Conservation (phyloP, 2,888 invertebrate species). For the Callimorpha dominula region DNA sequence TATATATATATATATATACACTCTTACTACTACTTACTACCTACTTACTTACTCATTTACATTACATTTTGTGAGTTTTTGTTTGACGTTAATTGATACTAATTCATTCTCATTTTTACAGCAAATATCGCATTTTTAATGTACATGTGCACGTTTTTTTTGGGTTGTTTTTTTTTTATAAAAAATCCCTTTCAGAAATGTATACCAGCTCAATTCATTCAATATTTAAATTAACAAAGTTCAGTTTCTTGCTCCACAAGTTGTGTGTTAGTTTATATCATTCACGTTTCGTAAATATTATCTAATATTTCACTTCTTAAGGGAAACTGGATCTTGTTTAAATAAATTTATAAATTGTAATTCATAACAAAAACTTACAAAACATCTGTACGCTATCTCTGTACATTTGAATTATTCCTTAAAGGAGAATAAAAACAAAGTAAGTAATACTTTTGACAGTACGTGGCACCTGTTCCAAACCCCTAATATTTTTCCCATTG, state of each 20-base stretch:
- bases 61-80: background rate
- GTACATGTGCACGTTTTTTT: background rate
- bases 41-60: too few species aligned
- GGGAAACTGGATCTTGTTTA: slow-evolving; percentile 35
- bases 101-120: too few species aligned
- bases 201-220: slow-evolving; percentile 35
- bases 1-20: too few species aligned
- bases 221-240: slow-evolving; percentile 51
- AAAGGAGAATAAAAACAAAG: background rate
- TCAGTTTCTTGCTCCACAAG: slow-evolving; percentile 36
- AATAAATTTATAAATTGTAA: slow-evolving; percentile 25
- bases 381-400: background rate
- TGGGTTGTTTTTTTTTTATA: slow-evolving; percentile 13
- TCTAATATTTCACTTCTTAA: slow-evolving; percentile 44
- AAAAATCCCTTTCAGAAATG: slow-evolving; percentile 32
- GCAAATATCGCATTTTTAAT: too few species aligned
- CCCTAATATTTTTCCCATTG: slow-evolving; percentile 29
- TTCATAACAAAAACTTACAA: slow-evolving; percentile 3
- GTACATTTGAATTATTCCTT: background rate
- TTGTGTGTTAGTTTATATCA: slow-evolving; percentile 43
- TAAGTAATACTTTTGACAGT: background rate
- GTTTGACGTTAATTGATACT: background rate
- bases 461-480: background rate
- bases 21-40: too few species aligned
- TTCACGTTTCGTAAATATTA: slow-evolving; percentile 35